These are phyloP conservation scores for Parambassis ranga DNA, from an alignment of 2,797 vertebrate species.

Conservation along the genomic window DNA sequence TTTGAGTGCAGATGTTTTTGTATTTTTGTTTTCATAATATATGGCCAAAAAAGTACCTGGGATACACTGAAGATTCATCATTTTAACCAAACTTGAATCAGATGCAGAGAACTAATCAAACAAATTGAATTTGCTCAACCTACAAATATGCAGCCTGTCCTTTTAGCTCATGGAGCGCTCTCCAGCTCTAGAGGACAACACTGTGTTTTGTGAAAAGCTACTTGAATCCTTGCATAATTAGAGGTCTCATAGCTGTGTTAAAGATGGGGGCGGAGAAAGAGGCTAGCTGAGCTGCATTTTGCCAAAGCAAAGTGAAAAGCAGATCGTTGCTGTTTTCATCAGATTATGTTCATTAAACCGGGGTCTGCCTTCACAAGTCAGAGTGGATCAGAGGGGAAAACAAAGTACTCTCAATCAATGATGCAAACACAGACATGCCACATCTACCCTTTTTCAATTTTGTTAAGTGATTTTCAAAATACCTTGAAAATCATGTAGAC, in stretches of 20 bases:
- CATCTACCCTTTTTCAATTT: not conserved
- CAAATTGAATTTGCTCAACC: slow-evolving; percentile 89
- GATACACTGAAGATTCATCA: not conserved
- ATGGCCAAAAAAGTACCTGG: not conserved
- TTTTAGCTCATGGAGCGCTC: slow-evolving; percentile 88
- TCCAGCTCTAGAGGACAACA: slow-evolving; percentile 91
- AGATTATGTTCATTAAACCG: slow-evolving; percentile 92
- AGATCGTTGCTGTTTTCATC: slow-evolving; percentile 93
- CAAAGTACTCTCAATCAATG: slow-evolving; percentile 14
- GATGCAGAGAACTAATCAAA: slow-evolving; percentile 88
- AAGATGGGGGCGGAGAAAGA: slow-evolving; percentile 77
- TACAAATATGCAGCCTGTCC: slow-evolving; percentile 88
- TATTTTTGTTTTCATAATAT: not conserved
- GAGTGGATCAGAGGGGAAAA: slow-evolving; percentile 29
- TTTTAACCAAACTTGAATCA: slow-evolving; percentile 78
- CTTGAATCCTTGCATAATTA: slow-evolving; percentile 95
- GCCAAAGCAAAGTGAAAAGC: slow-evolving; percentile 90
- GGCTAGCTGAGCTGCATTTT: slow-evolving; percentile 80
- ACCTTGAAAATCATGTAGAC: not conserved
- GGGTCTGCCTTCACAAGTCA: slow-evolving; percentile 21
- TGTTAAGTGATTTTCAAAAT: slow-evolving; percentile 16
- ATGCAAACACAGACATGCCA: slow-evolving; percentile 15
- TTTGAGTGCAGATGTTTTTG: not conserved
- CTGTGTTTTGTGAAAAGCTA: slow-evolving; percentile 91
- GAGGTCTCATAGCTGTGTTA: slow-evolving; percentile 90